Base-by-base conservation (phyloP, 1,140 invertebrate genomes). In the Brachionus asplanchnoidis region DNA sequence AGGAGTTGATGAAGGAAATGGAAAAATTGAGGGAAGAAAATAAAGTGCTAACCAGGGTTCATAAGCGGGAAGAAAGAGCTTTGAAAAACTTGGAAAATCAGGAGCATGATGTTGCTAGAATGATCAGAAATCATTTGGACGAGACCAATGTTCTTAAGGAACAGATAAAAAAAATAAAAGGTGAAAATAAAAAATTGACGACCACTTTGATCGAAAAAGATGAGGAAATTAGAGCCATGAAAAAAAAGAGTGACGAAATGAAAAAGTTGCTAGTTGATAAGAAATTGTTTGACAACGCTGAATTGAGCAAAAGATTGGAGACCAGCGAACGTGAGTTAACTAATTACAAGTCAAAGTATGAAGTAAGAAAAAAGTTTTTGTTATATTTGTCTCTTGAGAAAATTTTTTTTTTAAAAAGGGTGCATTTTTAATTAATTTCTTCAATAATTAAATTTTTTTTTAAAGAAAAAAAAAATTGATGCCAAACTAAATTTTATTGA, bases 21-120 rank as follows among this genome's bases (percentile, higher is more conserved):
- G 79, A 82, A 46, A 82, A 82, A 60, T 46, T 82, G 44, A 82
- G 60, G 60, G 79, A 82, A 17, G 79, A 82, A 26, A 82, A 82
- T 20, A 60, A 68, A 66, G 4, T 68, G 1, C 14, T 82, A 5
- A 42, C 28, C 0, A 12, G 79, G 12, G 65, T 82, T 20, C 79
- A 82, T n/a, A 65, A 65, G 36, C 50, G 79, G 14, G 79, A 82
- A 28, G 79, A 82, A 46, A 46, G 20, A 42, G 79, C 79, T 42
- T 44, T 82, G 20, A 82, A 82, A 32, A n/a, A 68, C 23, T 65
- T 82, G 11, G 36, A 82, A 14, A 82, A 26, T 36, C 79, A 82
- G 36, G 79, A 82, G 26, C 32, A 65, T 17, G 79, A 82, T 36
- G 53, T 82, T n/a, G 17, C 36, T 32, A 40, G 79, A 20, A 65